phyloP scores from a whole-genome alignment of 2,113 vertebrate genomes.

The Tor tambroides region DNA sequence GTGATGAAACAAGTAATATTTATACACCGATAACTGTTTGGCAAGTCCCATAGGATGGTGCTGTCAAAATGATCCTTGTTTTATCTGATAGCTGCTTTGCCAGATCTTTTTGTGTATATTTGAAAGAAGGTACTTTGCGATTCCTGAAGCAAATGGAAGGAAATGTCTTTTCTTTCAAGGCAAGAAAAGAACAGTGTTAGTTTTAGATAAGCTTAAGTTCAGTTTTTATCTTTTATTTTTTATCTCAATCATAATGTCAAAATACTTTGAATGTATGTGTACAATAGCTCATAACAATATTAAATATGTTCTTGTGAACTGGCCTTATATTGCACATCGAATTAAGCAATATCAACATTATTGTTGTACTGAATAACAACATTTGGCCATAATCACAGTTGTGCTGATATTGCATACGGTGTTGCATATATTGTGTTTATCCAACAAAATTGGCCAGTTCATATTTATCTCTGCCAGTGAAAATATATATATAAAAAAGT shows the following conservation, averaged over 20 bases:
- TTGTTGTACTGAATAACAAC: neutral
- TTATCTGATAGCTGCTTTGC: neutral
- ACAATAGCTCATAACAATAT: neutral
- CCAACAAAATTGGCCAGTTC: neutral
- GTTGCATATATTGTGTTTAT: neutral
- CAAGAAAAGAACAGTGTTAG: neutral
- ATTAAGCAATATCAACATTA: neutral
- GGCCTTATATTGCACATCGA: neutral
- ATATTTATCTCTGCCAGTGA: neutral
- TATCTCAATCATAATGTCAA: neutral
- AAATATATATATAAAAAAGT: neutral
- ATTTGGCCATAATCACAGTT: neutral
- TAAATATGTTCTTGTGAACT: neutral
- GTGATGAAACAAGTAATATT: neutral
- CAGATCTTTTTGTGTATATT: neutral
- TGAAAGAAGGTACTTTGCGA: neutral
- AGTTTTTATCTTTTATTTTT: neutral
- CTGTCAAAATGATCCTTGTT: neutral
- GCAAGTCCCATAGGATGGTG: neutral
- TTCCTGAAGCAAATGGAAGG: neutral
- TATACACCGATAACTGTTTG: conserved; percentile 13
- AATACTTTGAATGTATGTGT: neutral
- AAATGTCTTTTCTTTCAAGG: neutral
- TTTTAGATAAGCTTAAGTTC: neutral
- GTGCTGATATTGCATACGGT: neutral